A percentile compares a stretch with the other conserved stretches of the same genome.
phyloP scores from a whole-genome alignment of 2,888 invertebrate species.

The Rhabditoides inermis region DNA sequence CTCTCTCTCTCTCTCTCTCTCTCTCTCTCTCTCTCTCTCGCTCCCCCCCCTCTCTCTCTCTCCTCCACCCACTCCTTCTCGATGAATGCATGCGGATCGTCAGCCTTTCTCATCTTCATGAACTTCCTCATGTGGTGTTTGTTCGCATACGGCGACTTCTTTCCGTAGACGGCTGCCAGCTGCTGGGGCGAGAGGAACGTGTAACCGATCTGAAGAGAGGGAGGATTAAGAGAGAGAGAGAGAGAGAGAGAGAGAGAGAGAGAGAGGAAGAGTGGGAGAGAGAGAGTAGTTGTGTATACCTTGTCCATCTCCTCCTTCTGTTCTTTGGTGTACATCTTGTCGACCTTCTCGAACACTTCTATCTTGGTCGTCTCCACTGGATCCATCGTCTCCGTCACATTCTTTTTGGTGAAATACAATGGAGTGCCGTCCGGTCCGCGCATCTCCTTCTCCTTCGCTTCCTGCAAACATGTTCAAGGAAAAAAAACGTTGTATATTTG shows the following conservation, averaged over 20 bases:
- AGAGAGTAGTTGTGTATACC: too few species aligned
- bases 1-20: background rate
- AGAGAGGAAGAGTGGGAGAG: background rate
- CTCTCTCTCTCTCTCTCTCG: background rate
- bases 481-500: too few species aligned
- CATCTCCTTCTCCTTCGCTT: constrained; percentile 6
- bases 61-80: constrained; percentile 24
- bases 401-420: constrained; percentile 37
- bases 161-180: constrained; percentile 41
- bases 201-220: constrained; percentile 38
- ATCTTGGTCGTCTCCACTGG: constrained; percentile 34
- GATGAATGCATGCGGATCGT: constrained; percentile 24
- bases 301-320: too few species aligned
- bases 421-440: constrained; percentile 22
- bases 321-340: constrained; percentile 34
- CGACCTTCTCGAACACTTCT: constrained; percentile 40
- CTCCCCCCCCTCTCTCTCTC: background rate
- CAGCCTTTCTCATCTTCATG: constrained; percentile 15
- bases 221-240: background rate
- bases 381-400: constrained; percentile 23
- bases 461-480: too few species aligned
- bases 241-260: background rate
- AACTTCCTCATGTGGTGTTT: constrained; percentile 18
- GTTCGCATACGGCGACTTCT: constrained; percentile 36
- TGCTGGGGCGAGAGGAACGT: constrained; percentile 35